Evolutionary conservation across 2,888 invertebrate species (phyloP), one percentile per base, ranked within the genome.

Genomic region (Aphodius granarius): DNA sequence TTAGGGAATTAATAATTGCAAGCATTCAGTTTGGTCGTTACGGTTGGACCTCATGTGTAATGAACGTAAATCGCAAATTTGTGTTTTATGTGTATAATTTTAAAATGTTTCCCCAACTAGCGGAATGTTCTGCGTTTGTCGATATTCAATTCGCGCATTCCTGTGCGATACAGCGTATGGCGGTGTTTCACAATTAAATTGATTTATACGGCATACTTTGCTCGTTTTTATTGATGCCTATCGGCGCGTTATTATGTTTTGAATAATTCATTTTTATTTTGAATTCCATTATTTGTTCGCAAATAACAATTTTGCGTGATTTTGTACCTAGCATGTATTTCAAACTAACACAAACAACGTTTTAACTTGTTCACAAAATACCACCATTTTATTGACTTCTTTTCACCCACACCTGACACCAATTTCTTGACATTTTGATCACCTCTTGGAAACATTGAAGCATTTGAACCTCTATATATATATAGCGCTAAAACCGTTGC

Each of bases 91-190:
- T n/a, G 68, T 15, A 20, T 19, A 68, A 68, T 21, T 68, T 68
- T 68, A 15, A 20, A 68, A 68, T 68, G 18, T 19, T 43, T 1
- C 20, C 68, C n/a, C 65, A 65, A 65, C 65, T 17, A 65, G 65
- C 22, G 16, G 66, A 18, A 68, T 21, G n/a, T 68, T 20, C 9
- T 43, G 3, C 22, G 21, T 21, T 68, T 68, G 68, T 68, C 19
- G 68, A 68, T n/a, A 21, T 20, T 68, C 21, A 43, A 43, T 68
- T 22, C 68, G 68, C 20, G 68, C 21, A 68, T 68, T 68, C n/a
- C 65, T 16, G 65, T 19, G 65, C 65, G 65, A 6, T 65, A n/a
- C 65, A 19, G 16, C 65, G 65, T n/a, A 22, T 21, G 20, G 43
- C 43, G 9, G 43, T 43, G 43, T 43, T 43, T 43, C 43, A 43